Percentiles rank a stretch among this genome's conserved stretches.
phyloP scores from a whole-genome alignment of 2,888 invertebrate genomes.

The Cloeon dipterum region DNA sequence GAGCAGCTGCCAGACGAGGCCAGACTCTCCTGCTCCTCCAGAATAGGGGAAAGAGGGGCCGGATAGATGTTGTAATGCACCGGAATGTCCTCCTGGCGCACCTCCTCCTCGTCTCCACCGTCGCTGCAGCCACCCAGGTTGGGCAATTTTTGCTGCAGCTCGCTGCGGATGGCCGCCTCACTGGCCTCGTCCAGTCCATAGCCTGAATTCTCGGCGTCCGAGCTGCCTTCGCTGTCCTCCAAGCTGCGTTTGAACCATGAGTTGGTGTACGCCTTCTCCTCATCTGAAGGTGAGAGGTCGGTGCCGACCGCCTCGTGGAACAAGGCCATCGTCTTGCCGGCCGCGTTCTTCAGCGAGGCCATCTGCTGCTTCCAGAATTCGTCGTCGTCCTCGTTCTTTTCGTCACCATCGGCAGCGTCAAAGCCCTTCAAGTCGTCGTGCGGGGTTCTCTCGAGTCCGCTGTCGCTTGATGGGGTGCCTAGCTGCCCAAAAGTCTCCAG shows the following conservation, averaged over 20 bases:
- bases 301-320: conserved; percentile 7
- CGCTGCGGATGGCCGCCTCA: conserved; percentile 43
- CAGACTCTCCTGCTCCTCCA: conserved; percentile 27
- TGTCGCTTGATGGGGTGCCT: background rate
- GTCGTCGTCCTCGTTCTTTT: conserved; percentile 13
- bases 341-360: conserved; percentile 9
- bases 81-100: conserved; percentile 9
- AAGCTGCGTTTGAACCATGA: background rate
- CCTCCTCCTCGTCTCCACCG: conserved; percentile 11
- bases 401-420: background rate
- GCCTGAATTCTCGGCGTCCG: conserved; percentile 24
- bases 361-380: conserved; percentile 9
- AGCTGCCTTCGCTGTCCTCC: background rate
- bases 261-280: background rate
- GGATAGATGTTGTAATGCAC: conserved; percentile 28
- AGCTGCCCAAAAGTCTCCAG: conserved; percentile 8
- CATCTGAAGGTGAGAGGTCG: conserved; percentile 1
- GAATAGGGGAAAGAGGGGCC: conserved; percentile 31
- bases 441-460: background rate
- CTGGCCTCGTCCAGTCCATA: conserved; percentile 38
- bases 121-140: conserved; percentile 19
- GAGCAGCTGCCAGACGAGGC: conserved; percentile 8
- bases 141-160: conserved; percentile 43
- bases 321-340: conserved; percentile 8
- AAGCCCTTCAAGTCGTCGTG: conserved; percentile 12